Base-by-base conservation (phyloP, 2,113 vertebrate genomes). In the Smithornis capensis region DNA sequence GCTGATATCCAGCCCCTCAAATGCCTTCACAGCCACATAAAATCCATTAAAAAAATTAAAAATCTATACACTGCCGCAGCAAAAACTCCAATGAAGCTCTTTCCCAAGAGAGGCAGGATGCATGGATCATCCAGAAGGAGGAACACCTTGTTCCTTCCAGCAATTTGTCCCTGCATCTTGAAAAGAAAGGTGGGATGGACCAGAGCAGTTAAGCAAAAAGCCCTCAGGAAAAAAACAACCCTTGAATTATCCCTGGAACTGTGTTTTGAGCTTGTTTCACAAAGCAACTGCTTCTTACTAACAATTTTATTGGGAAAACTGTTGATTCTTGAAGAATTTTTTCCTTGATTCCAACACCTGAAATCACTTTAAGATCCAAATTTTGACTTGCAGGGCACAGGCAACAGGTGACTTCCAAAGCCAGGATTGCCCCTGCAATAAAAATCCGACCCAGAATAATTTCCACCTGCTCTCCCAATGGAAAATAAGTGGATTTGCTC, bases 401-500 rank as follows among this genome's bases (percentile, higher is more conserved):
- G 23, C 14, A 50, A 35, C 1, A 16, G 28, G 33, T 64, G 52
- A 68, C 44, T 87, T 60, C 38, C 4, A 59, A 47, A 29, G 19
- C 14, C 47, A 70, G 8, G 7, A 33, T 19, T 79, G 44, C 8
- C 35, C 37, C 63, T 60, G 12, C 22, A 67, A 67, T 50, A 68
- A 67, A 65, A 45, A 57, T 11, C 6, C 25, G 14, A 50, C 12
- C 4, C 23, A 18, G 17, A 47, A 19, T 12, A 37, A 55, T 29
- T 49, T 57, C 45, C 47, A 55, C 31, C 53, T 40, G 40, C 22
- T 55, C 12, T 79, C 33, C 55, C 35, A 15, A 47, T 42, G 35
- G 35, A 24, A 33, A 42, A 37, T 29, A 57, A n/a, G 7, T 0
- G 0, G 14, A n/a, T 86, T 93, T 40, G 98, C 99, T 98, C 96